Conservation (phyloP, 2,888 invertebrate species). For the Koerneria pararmatus region DNA sequence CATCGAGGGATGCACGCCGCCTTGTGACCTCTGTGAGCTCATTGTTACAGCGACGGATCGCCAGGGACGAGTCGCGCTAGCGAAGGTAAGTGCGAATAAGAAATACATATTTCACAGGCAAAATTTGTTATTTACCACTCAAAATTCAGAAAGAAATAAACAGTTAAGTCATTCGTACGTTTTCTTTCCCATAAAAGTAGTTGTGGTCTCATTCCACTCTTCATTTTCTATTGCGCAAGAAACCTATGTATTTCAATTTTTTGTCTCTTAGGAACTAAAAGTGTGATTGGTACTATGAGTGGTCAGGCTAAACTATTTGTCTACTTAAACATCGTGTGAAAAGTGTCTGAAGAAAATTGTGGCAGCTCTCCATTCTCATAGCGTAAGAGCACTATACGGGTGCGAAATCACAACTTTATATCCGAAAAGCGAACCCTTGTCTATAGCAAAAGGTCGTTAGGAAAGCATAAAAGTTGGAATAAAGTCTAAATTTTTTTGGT, state of each 20-base stretch:
- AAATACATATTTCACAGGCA: no score
- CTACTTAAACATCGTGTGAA: not conserved
- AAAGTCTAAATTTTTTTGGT: no score
- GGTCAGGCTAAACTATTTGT: no score
- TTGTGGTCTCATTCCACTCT: not conserved
- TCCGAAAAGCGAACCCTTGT: no score
- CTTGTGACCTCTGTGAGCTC: constrained; percentile 37
- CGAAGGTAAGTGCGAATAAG: constrained; percentile 31
- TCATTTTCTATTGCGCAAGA: not conserved
- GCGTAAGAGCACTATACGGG: no score
- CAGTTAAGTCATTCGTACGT: not conserved
- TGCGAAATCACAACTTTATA: no score
- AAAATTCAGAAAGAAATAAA: no score
- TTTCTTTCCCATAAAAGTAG: not conserved
- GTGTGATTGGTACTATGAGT: no score
- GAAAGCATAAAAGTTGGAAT: no score
- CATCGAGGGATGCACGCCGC: constrained; percentile 11
- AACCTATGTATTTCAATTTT: not conserved
- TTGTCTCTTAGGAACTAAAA: no score
- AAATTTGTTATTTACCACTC: no score
- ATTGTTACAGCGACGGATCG: constrained; percentile 43
- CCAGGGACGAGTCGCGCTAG: constrained; percentile 31
- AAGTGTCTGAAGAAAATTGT: not conserved
- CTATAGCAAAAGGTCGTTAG: no score
- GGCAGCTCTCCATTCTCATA: not conserved